Base-by-base conservation (phyloP, 2,113 vertebrate genomes). In the Lamprotornis superbus region DNA sequence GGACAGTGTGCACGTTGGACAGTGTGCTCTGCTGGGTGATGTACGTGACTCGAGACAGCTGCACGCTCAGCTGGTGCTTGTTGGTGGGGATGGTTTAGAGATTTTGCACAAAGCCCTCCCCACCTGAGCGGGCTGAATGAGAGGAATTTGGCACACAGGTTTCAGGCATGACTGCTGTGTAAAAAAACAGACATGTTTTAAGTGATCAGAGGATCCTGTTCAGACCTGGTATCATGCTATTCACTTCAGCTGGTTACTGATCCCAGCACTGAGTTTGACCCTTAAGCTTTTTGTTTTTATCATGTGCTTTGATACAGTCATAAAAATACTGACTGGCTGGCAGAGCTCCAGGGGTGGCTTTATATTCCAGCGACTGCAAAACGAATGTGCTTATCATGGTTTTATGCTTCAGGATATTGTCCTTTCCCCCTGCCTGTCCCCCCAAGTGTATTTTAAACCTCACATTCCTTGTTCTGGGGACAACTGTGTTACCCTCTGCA, bases 271-370 rank as follows among this genome's bases (percentile, higher is more conserved):
- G 76, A 60, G 60, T 93, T 92, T 96, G 95, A 96, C 93, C 90
- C 93, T 86, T 81, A 83, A 86, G 76, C 60, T 94, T 91, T 95
- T 95, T 94, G 82, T 5, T 95, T 97, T 92, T 92, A 93, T 93
- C 75, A 27, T 92, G 88, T 94, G 64, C 92, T 94, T 94, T 96
- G 94, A 94, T 96, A 96, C 1, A 47, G 83, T 83, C 14, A 1
- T 96, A 97, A 95, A 96, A 96, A 92, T 96, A 96, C 85, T 88
- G 94, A 40, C 78, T 90, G 71, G 22, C 79, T 97, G 94, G 93
- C 93, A 84, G 64, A 70, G 73, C 90, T 94, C 93, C 93, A 95
- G 88, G 39, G 56, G 56, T 83, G 61, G 76, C 67, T 90, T 90
- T 77, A 31, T 56, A 22, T 81, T 77, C 9, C 23, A 92, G 63